phyloP scores from a whole-genome alignment of 1,140 invertebrate species.

The Homarus americanus region DNA sequence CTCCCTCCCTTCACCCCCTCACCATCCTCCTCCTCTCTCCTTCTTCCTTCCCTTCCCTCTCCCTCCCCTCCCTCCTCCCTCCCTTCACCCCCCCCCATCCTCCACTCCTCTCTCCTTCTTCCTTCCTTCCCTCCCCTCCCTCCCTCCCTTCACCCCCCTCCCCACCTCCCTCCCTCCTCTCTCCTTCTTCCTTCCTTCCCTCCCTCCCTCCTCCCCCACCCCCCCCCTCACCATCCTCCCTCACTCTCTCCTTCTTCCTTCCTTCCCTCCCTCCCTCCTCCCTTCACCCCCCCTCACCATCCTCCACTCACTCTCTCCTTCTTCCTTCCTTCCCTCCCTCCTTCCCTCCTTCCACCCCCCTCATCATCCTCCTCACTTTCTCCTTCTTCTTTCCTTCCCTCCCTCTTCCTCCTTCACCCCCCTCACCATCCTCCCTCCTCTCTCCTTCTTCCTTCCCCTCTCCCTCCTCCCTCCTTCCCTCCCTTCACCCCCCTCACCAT shows the following conservation, averaged over 20 bases:
- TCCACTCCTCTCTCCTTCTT: background rate
- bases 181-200: background rate
- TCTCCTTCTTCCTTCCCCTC: background rate
- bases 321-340: background rate
- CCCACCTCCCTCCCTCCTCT: background rate
- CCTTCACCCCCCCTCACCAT: background rate
- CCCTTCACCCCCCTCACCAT: background rate
- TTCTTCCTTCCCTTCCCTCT: background rate
- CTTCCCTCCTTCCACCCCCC: background rate
- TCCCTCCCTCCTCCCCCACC: background rate
- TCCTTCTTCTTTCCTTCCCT: background rate
- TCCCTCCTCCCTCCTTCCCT: background rate
- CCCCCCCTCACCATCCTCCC: background rate
- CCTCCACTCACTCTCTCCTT: background rate
- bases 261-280: background rate
- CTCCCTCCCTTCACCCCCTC: too few species aligned
- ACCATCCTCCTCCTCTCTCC: background rate
- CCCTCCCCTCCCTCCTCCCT: background rate
- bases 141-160: background rate
- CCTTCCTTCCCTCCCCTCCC: background rate
- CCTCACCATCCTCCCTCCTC: background rate
- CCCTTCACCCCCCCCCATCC: background rate
- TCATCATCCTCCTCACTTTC: background rate
- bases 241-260: background rate
- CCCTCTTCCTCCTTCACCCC: background rate